Evolutionary conservation across 2,888 invertebrate species (phyloP), one percentile per base, ranked within the genome.

Genomic region (Epicampocera succincta): DNA sequence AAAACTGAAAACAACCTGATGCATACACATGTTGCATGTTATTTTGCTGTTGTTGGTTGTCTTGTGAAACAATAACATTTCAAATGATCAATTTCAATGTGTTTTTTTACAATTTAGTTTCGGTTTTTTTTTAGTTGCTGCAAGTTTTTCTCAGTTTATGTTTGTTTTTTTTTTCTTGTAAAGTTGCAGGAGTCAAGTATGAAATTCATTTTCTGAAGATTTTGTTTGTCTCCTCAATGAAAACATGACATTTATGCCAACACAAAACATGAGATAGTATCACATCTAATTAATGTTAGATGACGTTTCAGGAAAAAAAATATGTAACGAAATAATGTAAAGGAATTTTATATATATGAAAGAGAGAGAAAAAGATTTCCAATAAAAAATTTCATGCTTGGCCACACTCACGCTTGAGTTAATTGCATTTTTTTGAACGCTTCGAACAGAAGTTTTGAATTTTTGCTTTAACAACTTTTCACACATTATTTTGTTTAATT

Each of bases 231-330:
- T 63, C 72, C 71, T 69, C 79, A 61, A 68, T 68, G 71, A 77
- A 74, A 84, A 84, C 84, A 85, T 84, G 84, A 85, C 85, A 83
- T 85, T 85, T 84, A 84, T 84, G 85, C 83, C 85, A 78, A 80
- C 63, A 73, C 71, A 83, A 71, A 84, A 84, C 85, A 84, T 84
- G 73, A 63, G 82, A 80, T 84, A 72, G 73, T 84, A 79, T 76
- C 79, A 84, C 78, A 74, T 81, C 85, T 85, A 85, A 85, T 85
- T 83, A 84, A 84, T 85, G 84, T 85, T 83, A 72, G 76, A 76
- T 72, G 71, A 74, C 78, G 73, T 79, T 56, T 83, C 12, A 46
- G 13, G 11, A 44, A 75, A 33, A 54, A 17, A 25, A 46, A 33
- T n/a, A 19, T 33, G 33, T 33, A 33, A 17, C 15, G 17, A 54